Percentiles rank a stretch among this genome's conserved stretches.
Conservation (phyloP, 2,888 invertebrate species). For the Limnephilus auricula region DNA sequence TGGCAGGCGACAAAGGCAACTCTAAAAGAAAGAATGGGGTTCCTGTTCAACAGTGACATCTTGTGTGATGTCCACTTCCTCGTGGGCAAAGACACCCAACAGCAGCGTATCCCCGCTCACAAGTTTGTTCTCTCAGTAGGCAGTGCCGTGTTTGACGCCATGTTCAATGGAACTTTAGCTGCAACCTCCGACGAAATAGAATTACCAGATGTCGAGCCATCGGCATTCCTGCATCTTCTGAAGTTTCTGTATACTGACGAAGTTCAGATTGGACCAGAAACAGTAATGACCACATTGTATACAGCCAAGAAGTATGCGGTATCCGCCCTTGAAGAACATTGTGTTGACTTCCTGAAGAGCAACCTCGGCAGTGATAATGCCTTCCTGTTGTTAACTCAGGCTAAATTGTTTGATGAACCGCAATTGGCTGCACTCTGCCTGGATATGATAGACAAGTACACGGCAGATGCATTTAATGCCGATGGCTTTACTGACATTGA, state of each 20-base stretch:
- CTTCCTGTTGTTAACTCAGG: slow-evolving; percentile 87
- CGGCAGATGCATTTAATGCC: slow-evolving; percentile 86
- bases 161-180: slow-evolving; percentile 88
- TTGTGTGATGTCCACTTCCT: slow-evolving; percentile 86
- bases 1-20: slow-evolving; percentile 88
- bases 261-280: slow-evolving; percentile 89
- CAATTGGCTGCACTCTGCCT: slow-evolving; percentile 88
- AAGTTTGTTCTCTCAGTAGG: slow-evolving; percentile 89
- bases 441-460: slow-evolving; percentile 90
- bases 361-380: slow-evolving; percentile 91
- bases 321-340: slow-evolving; percentile 88
- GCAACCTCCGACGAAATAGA: slow-evolving; percentile 85
- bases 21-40: slow-evolving; percentile 86
- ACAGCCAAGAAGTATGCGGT: slow-evolving; percentile 93
- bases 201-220: slow-evolving; percentile 90
- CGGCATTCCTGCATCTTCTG: slow-evolving; percentile 86
- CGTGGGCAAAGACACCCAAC: slow-evolving; percentile 84
- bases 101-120: slow-evolving; percentile 87
- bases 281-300: slow-evolving; percentile 91
- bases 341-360: slow-evolving; percentile 86
- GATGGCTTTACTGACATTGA: slow-evolving; percentile 91
- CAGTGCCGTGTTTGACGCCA: slow-evolving; percentile 91
- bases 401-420: slow-evolving; percentile 89
- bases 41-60: slow-evolving; percentile 76
- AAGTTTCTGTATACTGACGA: slow-evolving; percentile 89